Evolutionary conservation across 2,888 invertebrate genomes (phyloP).

Genomic region (Fragum sueziense): DNA sequence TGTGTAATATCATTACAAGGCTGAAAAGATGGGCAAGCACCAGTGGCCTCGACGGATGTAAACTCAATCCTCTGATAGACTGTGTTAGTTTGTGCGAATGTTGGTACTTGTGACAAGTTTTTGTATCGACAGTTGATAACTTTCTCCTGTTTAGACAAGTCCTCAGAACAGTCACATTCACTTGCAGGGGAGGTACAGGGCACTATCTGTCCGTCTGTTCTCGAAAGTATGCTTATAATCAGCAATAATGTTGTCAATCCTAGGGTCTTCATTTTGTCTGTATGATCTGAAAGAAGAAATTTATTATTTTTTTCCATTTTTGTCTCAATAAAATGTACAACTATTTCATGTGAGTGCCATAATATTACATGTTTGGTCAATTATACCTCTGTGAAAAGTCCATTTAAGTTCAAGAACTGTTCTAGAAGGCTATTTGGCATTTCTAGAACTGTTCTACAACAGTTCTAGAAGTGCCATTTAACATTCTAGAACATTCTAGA

Average conservation of each 20-base stretch:
- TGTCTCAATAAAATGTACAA: no score
- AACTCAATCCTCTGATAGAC: conserved; percentile 66
- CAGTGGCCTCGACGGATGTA: conserved; percentile 26
- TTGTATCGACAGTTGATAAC: conserved; percentile 64
- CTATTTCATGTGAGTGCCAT: no score
- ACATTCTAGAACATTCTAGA: no score
- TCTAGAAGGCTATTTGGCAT: no score
- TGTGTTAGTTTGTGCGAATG: conserved; percentile 28
- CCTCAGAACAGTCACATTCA: conserved; percentile 36
- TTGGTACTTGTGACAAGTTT: conserved; percentile 44
- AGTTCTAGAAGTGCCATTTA: no score
- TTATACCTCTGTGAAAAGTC: no score
- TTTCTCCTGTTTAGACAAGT: not conserved
- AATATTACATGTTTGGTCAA: no score
- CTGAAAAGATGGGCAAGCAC: conserved; percentile 29
- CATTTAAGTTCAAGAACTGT: no score
- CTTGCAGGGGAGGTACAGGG: conserved; percentile 33
- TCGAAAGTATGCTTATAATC: not conserved
- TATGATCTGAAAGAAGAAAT: not conserved
- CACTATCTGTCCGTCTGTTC: not conserved
- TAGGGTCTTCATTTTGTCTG: no score
- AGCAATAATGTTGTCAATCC: no score
- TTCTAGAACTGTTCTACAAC: no score
- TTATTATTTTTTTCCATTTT: no score
- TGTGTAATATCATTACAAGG: conserved; percentile 60